Evolutionary conservation across 2,888 invertebrate species (phyloP).

Genomic region (Bellardia bayeri): DNA sequence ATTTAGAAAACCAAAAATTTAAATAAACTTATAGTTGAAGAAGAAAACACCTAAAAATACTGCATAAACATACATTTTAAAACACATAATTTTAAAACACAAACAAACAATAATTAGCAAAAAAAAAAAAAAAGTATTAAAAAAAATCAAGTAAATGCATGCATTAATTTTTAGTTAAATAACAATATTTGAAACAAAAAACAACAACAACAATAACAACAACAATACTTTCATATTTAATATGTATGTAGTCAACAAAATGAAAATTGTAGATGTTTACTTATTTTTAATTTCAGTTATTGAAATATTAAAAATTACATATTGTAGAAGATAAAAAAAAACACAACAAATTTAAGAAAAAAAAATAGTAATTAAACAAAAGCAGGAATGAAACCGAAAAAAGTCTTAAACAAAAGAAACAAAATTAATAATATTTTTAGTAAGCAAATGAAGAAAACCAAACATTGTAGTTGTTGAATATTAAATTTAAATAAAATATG

Average conservation of each 20-base stretch:
- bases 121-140: slow-evolving; percentile 2
- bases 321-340: slow-evolving; percentile 19
- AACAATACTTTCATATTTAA: slow-evolving; percentile 25
- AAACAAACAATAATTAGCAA: background rate
- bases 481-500: slow-evolving; percentile 25
- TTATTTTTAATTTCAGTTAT: slow-evolving; percentile 23
- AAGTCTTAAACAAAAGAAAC: background rate
- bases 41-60: slow-evolving; percentile 42
- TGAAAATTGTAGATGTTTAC: slow-evolving; percentile 40
- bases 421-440: slow-evolving; percentile 75
- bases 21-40: slow-evolving; percentile 62
- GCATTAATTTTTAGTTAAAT: slow-evolving; percentile 1
- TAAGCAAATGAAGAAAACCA: slow-evolving; percentile 66
- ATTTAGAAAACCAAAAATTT: slow-evolving; percentile 6
- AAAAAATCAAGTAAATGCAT: slow-evolving; percentile 14
- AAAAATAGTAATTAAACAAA: slow-evolving; percentile 3
- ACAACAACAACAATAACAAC: background rate
- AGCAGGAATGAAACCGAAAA: slow-evolving; percentile 45
- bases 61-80: slow-evolving; percentile 10
- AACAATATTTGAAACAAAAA: slow-evolving; percentile 7
- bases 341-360: slow-evolving; percentile 57
- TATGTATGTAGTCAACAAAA: slow-evolving; percentile 25
- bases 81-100: background rate
- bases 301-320: slow-evolving; percentile 23
- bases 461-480: slow-evolving; percentile 50